Evolutionary conservation across 1,140 invertebrate species (phyloP).

Genomic region (Drosophila lowei): DNA sequence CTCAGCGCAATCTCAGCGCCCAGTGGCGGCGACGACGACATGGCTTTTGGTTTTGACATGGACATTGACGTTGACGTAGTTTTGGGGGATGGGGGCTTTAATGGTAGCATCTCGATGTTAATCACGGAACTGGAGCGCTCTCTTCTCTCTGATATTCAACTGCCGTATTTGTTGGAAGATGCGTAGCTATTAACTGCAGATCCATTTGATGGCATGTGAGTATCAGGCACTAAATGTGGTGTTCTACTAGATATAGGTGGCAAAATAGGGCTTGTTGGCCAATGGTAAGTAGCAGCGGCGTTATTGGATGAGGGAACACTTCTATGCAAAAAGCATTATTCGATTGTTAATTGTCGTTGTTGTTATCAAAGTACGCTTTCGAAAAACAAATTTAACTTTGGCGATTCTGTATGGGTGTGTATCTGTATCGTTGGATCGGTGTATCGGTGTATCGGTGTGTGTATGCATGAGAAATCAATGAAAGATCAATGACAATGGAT

Average conservation of each 20-base stretch:
- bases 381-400: slow-evolving; percentile 12
- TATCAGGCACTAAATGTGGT: slow-evolving; percentile 89
- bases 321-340: slow-evolving; percentile 84
- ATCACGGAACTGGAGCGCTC: slow-evolving; percentile 79
- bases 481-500: too few species aligned
- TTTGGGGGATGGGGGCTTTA: slow-evolving; percentile 37
- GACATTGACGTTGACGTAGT: slow-evolving; percentile 34
- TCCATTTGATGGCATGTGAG: slow-evolving; percentile 84
- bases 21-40: slow-evolving; percentile 33
- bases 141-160: slow-evolving; percentile 81
- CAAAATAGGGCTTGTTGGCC: slow-evolving; percentile 89
- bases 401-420: too few species aligned
- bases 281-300: slow-evolving; percentile 87
- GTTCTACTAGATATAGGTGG: slow-evolving; percentile 88
- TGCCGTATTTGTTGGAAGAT: slow-evolving; percentile 83
- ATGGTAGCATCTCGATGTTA: slow-evolving; percentile 76
- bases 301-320: slow-evolving; percentile 84
- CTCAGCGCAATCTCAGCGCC: slow-evolving; percentile 52
- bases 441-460: slow-evolving; percentile 29
- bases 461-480: slow-evolving; percentile 45
- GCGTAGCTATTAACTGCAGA: slow-evolving; percentile 83
- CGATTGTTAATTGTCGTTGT: slow-evolving; percentile 70
- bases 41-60: slow-evolving; percentile 45
- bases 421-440: too few species aligned
- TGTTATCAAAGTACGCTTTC: slow-evolving; percentile 50